phyloP scores from a whole-genome alignment of 2,113 vertebrate species.

The Lasiurus borealis region DNA sequence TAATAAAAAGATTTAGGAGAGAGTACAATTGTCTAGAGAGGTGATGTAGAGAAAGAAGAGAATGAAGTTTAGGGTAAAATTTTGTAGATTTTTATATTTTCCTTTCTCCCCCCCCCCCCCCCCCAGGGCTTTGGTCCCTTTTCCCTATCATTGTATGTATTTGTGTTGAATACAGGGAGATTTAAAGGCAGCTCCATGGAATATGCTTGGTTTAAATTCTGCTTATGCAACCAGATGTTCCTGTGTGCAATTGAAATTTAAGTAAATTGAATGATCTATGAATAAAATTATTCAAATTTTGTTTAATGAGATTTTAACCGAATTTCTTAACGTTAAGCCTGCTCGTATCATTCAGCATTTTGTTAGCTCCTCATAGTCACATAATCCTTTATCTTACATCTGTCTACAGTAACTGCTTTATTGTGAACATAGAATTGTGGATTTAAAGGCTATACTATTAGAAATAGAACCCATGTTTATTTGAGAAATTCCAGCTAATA shows the following conservation, averaged over 20 bases:
- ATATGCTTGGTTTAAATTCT: conserved; percentile 51
- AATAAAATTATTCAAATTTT: conserved; percentile 50
- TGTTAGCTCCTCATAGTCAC: conserved; percentile 9
- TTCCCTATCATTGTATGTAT: neutral
- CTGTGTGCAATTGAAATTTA: neutral
- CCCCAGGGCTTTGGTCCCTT: neutral
- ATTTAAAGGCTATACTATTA: neutral
- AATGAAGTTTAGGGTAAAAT: neutral
- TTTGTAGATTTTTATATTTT: neutral
- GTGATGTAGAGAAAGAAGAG: neutral
- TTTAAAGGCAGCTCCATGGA: conserved; percentile 1
- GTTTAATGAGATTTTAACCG: conserved; percentile 7
- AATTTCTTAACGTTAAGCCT: neutral
- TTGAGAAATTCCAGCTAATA: conserved; percentile 27
- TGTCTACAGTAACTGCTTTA: neutral
- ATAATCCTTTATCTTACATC: neutral
- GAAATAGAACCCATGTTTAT: conserved; percentile 38
- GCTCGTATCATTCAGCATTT: neutral
- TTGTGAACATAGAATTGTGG: conserved; percentile 21
- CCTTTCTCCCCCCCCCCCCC: neutral
- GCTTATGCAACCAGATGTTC: neutral
- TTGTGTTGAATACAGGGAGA: neutral
- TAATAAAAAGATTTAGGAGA: neutral
- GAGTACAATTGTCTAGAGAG: neutral
- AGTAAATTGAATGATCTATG: conserved; percentile 21